Base-by-base conservation (phyloP, 1,140 invertebrate genomes). In the Drosophila arizonae region DNA sequence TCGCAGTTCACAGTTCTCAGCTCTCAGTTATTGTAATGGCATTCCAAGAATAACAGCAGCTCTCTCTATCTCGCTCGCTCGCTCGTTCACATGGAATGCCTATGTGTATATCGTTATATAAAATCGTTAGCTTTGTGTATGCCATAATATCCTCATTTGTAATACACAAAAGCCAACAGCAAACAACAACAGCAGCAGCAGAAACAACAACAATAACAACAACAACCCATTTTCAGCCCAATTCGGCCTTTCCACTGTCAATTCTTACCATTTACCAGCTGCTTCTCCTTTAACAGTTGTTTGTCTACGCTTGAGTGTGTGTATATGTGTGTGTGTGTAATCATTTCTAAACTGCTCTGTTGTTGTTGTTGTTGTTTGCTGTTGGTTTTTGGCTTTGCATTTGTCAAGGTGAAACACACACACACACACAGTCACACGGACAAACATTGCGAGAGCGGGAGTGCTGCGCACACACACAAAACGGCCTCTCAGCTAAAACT, bases 71-170 rank as follows among this genome's bases (percentile, higher is more conserved):
- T 50, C 10, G 0, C 46, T 46, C 15, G 17, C 45, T 21, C 15
- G 0, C 15, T 46, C 45, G 33, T 39, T 26, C 24, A 10, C 41
- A 28, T 66, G 24, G 17, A 41, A 56, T 70, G 54, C 50, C 30
- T 51, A 50, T 62, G 52, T 57, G 52, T 75, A 15, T 52, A 45
- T 58, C 62, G 66, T 86, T 86, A 79, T 76, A 86, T 81, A 79
- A 81, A 87, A 76, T 68, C 68, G 62, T 86, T 80, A 79, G 45
- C 57, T 66, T 62, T 79, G 61, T 84, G 55, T 84, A 77, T 70
- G 39, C 70, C 43, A 67, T 33, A 74, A 60, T 57, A 52, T 43
- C 17, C 72, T 28, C 56, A 58, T 71, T 65, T 66, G 65, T 60
- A 68, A 66, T 54, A 77, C 70, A 55, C 33, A 57, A 55, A 28